Conservation (phyloP, 2,888 invertebrate genomes). For the Strigamia crassipes region DNA sequence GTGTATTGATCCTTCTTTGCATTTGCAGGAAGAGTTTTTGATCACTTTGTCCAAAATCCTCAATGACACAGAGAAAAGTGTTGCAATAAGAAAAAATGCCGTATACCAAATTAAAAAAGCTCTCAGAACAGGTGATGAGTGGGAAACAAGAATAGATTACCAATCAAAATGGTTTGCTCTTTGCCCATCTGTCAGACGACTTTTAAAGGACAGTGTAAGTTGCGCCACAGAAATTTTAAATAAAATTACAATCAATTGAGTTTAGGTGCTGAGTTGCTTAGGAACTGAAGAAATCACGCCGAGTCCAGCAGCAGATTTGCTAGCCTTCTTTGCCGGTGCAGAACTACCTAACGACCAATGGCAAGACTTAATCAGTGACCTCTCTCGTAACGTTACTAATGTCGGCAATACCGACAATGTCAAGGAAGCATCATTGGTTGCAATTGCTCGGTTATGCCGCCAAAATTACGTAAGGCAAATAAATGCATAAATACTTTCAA, state of each 20-base stretch:
- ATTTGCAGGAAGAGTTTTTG: constrained; percentile 2
- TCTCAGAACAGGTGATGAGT: background rate
- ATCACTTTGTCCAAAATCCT: background rate
- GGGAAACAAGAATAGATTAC: background rate
- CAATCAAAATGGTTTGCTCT: background rate
- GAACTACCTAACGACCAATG: background rate
- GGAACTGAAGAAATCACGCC: background rate
- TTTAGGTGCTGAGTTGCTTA: background rate
- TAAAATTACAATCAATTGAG: too few species aligned
- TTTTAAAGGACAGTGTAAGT: background rate
- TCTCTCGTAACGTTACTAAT: background rate
- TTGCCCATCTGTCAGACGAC: background rate
- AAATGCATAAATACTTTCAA: too few species aligned
- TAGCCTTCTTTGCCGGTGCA: background rate
- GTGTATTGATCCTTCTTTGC: background rate
- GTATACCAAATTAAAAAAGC: background rate
- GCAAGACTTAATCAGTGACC: background rate
- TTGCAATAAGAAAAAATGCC: background rate
- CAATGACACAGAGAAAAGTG: background rate
- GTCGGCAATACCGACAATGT: background rate
- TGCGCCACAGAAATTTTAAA: too few species aligned
- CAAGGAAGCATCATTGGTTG: background rate
- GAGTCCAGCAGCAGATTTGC: background rate
- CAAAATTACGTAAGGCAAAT: background rate
- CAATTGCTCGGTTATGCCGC: background rate